Base-by-base conservation (phyloP, 2,888 invertebrate species). In the Eupithecia abbreviata region DNA sequence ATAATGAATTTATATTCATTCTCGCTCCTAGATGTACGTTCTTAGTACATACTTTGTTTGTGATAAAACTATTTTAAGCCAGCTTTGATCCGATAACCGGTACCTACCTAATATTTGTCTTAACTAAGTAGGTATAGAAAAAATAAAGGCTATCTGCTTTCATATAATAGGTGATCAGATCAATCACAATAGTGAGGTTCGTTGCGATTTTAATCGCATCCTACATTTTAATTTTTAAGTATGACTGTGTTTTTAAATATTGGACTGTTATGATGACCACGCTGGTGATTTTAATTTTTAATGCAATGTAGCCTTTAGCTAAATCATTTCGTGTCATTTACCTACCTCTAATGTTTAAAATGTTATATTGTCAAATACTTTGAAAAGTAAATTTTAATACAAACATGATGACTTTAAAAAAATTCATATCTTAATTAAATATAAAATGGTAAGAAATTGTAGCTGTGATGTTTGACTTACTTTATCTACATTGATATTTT, bases 381-480 rank as follows among this genome's bases (percentile, higher is more conserved):
- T 12, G 3, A 18, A 58, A 58, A 55, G n/a, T 2, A 58, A 51
- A 51, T 51, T n/a, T 15, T 15, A 15, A n/a, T 55, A 45, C 6
- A 45, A 7, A 5, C 7, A 6, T 45, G 5, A 15, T 51, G 7
- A n/a, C 7, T n/a, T 7, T n/a, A 2, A n/a, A n/a, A n/a, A 5
- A n/a, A 5, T 7, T 6, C n/a, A 55, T n/a, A 4, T 41, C 10
- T 7, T 41, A 41, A 41, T n/a, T 13, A 41, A 41, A 65, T n/a
- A 65, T 30, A 18, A 65, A 55, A 9, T 58, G 18, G 18, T 41
- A 30, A 9, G 4, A 18, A 47, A 68, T 47, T 49, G 76, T 83
- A 75, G 76, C 78, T 73, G 73, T 73, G 73, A 73, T 73, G 66
- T 73, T 67, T 18, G 51, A 51, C 18, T 72, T 72, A 49, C 41